Evolutionary conservation across 2,888 invertebrate genomes (phyloP).

Genomic region (Yponomeuta cagnagella): DNA sequence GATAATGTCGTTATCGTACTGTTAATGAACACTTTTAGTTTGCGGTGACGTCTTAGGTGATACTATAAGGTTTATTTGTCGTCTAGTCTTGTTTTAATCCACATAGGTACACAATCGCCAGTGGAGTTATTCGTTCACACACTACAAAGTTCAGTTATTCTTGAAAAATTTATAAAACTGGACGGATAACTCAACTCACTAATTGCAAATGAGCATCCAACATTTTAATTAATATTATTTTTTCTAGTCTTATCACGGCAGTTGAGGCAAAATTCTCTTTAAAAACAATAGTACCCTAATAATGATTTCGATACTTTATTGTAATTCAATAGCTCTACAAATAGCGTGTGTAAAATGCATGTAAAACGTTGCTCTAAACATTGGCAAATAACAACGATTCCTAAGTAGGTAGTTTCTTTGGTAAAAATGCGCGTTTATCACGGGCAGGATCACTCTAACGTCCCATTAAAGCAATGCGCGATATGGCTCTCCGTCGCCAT

Average conservation of each 20-base stretch:
- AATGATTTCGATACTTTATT: not conserved
- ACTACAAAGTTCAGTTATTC: slow-evolving; percentile 3
- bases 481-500: not conserved
- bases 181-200: slow-evolving; percentile 75
- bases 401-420: slow-evolving; percentile 41
- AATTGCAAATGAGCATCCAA: slow-evolving; percentile 71
- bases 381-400: slow-evolving; percentile 11
- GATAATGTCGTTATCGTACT: not conserved
- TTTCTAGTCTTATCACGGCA: slow-evolving; percentile 24
- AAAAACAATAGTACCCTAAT: not conserved
- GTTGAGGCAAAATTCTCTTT: slow-evolving; percentile 9
- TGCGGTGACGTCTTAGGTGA: not conserved
- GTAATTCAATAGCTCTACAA: not conserved
- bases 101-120: not conserved
- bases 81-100: not conserved
- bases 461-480: not conserved
- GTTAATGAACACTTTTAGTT: not conserved
- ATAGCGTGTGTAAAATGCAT: slow-evolving; percentile 12
- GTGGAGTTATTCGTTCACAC: not conserved
- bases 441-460: slow-evolving; percentile 20
- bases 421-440: slow-evolving; percentile 38
- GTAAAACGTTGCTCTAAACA: slow-evolving; percentile 9
- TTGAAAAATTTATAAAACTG: slow-evolving; percentile 71
- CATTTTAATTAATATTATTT: slow-evolving; percentile 36
- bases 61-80: slow-evolving; percentile 6